Evolutionary conservation across 1,140 invertebrate species (phyloP), one percentile per base, ranked within the genome.

Genomic region (Dinoponera quadriceps): DNA sequence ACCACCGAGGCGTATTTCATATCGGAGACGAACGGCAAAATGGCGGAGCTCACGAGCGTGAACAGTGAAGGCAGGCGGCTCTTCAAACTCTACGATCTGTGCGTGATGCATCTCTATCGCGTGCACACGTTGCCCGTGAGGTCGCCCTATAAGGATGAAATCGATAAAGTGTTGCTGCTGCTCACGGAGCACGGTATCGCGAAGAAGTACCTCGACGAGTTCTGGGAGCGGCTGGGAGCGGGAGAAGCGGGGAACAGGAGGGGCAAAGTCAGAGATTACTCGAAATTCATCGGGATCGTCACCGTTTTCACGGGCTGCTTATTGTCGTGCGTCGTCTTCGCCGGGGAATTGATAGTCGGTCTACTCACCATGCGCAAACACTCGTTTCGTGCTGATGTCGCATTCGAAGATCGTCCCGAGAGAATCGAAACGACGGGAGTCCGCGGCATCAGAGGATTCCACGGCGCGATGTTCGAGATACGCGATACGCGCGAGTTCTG

Each of bases 31-130:
- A n/a, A 16, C 1, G 60, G 60, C 13, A 77, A 77, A 54, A 4
- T 66, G 62, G 9, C 13, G 20, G 60, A 66, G 20, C n/a, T 20
- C 5, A 38, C 16, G 29, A 7, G 18, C 7, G 13, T 66, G 62
- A n/a, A 55, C 22, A 14, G 14, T 16, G 7, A 44, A 4, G 62
- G 62, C 9, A 25, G 25, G 3, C 48, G 29, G 3, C 48, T 77
- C 20, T 77, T 66, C 62, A 65, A 20, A 5, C 20, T 77, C 18
- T 77, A 60, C 29, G 29, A 66, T 11, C 20, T 77, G 14, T 77
- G 74, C 49, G 54, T 77, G 5, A 3, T 77, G 33, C 55, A 60
- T 27, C 62, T 54, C 16, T 66, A 44, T 25, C 60, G 74, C 3
- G 80, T 73, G n/a, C 69, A 82, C n/a, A 22, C 2, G 2, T 22